A percentile compares a stretch with the other conserved stretches of the same genome.
phyloP scores from a whole-genome alignment of 1,140 invertebrate genomes.

The Anoplolepis gracilipes region DNA sequence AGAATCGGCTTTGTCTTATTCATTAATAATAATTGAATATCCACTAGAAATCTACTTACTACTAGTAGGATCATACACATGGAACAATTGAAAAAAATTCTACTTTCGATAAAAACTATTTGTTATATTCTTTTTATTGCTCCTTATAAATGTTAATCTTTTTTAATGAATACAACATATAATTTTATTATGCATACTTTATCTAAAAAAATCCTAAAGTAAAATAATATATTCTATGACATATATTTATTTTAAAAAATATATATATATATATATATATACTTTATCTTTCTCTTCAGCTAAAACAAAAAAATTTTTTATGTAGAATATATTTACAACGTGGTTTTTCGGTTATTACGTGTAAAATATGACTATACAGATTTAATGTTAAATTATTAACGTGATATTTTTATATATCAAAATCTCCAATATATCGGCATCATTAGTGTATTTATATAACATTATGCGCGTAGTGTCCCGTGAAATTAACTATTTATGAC shows the following conservation, averaged over 20 bases:
- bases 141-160: slow-evolving; percentile 2
- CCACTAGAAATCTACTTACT: slow-evolving; percentile 25
- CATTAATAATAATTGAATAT: slow-evolving; percentile 2
- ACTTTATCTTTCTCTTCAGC: neutral
- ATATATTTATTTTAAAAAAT: neutral
- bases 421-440: neutral
- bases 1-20: slow-evolving; percentile 24
- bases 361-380: neutral
- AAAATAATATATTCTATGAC: neutral
- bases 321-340: neutral
- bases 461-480: neutral
- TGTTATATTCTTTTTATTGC: neutral
- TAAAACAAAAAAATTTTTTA: neutral
- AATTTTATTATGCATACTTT: neutral
- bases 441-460: slow-evolving; percentile 5
- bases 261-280: too few species aligned
- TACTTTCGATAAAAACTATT: neutral
- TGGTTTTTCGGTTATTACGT: neutral
- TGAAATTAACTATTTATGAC: slow-evolving; percentile 9
- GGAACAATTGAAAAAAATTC: neutral
- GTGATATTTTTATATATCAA: neutral
- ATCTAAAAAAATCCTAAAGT: neutral
- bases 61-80: neutral
- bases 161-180: too few species aligned
- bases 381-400: neutral